Base-by-base conservation (phyloP, 2,888 invertebrate genomes). In the Argynnis bischoffii region DNA sequence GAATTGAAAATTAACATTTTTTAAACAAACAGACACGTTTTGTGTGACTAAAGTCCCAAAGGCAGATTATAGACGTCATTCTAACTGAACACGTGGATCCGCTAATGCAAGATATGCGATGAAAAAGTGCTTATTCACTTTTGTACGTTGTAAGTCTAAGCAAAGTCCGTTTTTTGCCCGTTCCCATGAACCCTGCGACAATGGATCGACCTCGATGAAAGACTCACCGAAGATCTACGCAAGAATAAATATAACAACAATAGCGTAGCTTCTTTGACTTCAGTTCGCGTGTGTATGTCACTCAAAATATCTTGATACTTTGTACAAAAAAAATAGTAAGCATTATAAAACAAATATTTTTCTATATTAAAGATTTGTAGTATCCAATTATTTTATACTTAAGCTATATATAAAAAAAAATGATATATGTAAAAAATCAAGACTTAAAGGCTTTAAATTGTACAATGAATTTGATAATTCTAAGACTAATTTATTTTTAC, bases 221-320 rank as follows among this genome's bases (percentile, higher is more conserved):
- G 90, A 86, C 84, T 80, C 73, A 72, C 80, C 83, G 80, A 81
- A 78, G 88, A 92, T 89, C 90, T 85, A 87, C 86, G 87, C 90
- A 90, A 90, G 92, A 91, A 92, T 92, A 92, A 92, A 92, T 92
- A 92, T 90, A 87, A 80, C 81, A 85, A 92, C 92, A 92, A 92
- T 92, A 83, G 92, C 87, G 87, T 87, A 81, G 88, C 87, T 89
- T 88, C 92, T 90, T 90, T 92, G 91, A 90, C 92, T 91, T 90
- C 83, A 80, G 79, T 77, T 84, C 81, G 79, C 64, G 55, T 79
- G 67, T 76, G 77, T 65, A 50, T 15, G 18, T 76, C 63, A 8
- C 2, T 69, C 11, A 41, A 41, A 2, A 4, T 16, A 67, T 81
- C 70, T 88, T 90, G 88, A 82, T 85, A 82, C 79, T 83, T 80